A percentile compares a stretch with the other conserved stretches of the same genome.
Conservation (phyloP, 2,888 invertebrate species). For the Therioaphis trifolii region DNA sequence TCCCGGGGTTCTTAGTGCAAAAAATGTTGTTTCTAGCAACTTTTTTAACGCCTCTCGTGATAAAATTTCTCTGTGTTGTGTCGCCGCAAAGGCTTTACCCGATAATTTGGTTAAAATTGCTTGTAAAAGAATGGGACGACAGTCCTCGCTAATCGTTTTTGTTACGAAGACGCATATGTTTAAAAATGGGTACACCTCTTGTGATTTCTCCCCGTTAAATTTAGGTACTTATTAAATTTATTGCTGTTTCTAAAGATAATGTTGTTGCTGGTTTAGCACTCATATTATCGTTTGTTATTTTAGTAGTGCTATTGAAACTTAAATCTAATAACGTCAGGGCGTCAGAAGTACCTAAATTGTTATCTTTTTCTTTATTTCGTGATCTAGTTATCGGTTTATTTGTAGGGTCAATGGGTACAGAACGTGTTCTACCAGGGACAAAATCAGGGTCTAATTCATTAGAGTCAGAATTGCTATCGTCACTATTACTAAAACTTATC, state of each 20-base stretch:
- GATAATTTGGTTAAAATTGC: background rate
- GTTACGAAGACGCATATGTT: background rate
- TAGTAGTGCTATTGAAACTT: background rate
- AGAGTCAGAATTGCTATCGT: background rate
- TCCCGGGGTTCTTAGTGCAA: no score
- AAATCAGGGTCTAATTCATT: background rate
- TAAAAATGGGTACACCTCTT: no score
- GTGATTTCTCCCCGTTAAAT: no score
- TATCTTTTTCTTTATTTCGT: background rate
- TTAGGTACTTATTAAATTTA: no score
- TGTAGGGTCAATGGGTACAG: background rate
- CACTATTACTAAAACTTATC: background rate
- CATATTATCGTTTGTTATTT: background rate
- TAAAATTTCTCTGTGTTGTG: no score
- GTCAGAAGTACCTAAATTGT: background rate
- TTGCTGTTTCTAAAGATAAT: no score
- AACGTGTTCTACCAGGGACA: background rate
- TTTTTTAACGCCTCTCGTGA: no score
- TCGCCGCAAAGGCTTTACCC: no score
- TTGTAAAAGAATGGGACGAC: conserved; percentile 5
- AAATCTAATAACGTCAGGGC: background rate
- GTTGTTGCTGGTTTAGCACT: background rate
- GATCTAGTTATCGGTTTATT: background rate
- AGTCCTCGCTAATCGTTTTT: background rate
- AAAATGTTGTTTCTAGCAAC: no score